Evolutionary conservation across 2,113 vertebrate genomes (phyloP).

Genomic region (Sturnira hondurensis): DNA sequence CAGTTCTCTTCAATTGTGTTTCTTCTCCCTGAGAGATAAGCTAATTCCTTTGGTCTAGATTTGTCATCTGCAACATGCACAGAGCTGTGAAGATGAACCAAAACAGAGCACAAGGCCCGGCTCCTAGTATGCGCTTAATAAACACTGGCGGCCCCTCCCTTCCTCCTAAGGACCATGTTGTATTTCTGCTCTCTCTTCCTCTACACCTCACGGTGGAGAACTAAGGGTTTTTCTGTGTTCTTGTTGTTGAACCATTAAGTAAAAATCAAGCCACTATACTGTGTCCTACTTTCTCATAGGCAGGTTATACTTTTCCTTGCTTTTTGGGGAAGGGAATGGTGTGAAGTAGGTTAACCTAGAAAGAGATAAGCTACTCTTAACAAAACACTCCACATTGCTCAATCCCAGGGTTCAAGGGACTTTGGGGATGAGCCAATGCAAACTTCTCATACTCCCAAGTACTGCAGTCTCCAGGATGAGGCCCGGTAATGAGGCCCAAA

Average conservation of each 20-base stretch:
- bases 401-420: neutral
- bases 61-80: neutral
- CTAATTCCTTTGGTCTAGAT: neutral
- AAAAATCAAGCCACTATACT: neutral
- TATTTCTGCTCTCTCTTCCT: neutral
- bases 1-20: neutral
- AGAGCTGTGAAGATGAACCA: neutral
- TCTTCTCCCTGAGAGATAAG: neutral
- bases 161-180: neutral
- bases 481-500: neutral
- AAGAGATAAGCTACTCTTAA: neutral
- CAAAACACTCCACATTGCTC: neutral
- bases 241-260: neutral
- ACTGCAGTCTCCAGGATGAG: neutral
- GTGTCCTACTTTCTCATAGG: neutral
- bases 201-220: neutral
- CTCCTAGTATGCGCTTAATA: neutral
- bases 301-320: neutral
- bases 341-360: neutral
- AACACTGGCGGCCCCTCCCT: neutral
- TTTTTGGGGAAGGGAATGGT: neutral
- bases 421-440: neutral
- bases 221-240: neutral
- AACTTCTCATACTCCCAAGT: neutral
- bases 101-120: neutral